These are phyloP conservation scores for Cyclargus thomasi DNA, from an alignment of 1,140 invertebrate species.

Conservation along the genomic window DNA sequence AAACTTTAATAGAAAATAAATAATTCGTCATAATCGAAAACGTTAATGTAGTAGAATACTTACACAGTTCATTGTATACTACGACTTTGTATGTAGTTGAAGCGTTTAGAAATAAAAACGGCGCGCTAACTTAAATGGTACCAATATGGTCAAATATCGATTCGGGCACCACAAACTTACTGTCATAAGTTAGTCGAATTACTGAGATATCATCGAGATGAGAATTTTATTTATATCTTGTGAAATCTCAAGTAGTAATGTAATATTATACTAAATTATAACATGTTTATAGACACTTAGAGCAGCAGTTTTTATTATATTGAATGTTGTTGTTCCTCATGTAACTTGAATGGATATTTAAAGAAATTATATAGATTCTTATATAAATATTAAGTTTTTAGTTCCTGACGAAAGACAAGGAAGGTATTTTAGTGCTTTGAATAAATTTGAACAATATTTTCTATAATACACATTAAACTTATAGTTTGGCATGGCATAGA, in stretches of 20 bases:
- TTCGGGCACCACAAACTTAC: not conserved
- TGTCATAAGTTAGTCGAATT: not conserved
- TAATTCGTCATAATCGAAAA: constrained; percentile 45
- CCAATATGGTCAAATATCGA: not conserved
- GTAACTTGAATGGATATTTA: not conserved
- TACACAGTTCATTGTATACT: too few species aligned
- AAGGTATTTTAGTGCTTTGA: too few species aligned
- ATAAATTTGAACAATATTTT: too few species aligned
- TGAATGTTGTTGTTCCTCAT: constrained; percentile 3
- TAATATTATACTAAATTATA: not conserved
- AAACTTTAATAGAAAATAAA: constrained; percentile 93
- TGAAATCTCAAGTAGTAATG: not conserved
- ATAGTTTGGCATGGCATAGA: too few species aligned
- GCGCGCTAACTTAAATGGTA: not conserved
- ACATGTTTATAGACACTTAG: not conserved
- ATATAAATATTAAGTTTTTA: too few species aligned
- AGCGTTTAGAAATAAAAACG: not conserved
- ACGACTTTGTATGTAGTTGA: not conserved
- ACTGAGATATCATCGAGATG: constrained; percentile 2
- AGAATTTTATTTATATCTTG: not conserved
- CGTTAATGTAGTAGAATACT: too few species aligned
- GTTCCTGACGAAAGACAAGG: too few species aligned
- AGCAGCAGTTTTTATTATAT: not conserved
- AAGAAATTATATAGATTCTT: too few species aligned
- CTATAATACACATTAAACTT: too few species aligned